These are phyloP conservation scores for Trematomus loennbergii DNA, from an alignment of 2,113 vertebrate species.

Conservation along the genomic window DNA sequence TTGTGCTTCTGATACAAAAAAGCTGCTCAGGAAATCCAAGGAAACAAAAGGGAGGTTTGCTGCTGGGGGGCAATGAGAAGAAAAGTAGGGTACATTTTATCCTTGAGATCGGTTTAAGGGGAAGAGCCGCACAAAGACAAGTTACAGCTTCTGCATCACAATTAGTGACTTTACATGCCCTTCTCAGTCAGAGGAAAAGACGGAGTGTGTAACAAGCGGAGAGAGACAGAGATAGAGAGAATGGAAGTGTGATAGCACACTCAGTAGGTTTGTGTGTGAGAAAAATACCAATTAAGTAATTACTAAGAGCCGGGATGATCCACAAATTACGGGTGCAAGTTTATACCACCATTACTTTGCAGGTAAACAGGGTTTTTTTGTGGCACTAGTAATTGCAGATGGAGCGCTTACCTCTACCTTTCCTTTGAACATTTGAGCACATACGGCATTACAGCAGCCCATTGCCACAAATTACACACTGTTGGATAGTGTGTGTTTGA, in stretches of 20 bases:
- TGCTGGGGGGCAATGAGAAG: slow-evolving; percentile 23
- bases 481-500: neutral
- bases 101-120: slow-evolving; percentile 60
- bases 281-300: slow-evolving; percentile 77
- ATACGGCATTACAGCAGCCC: slow-evolving; percentile 36
- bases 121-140: slow-evolving; percentile 50
- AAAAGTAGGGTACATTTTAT: slow-evolving; percentile 55
- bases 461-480: slow-evolving; percentile 53
- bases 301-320: slow-evolving; percentile 67
- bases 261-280: slow-evolving; percentile 18
- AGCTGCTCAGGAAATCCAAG: slow-evolving; percentile 9
- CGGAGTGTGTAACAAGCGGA: slow-evolving; percentile 9
- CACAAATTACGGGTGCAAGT: slow-evolving; percentile 67
- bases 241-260: slow-evolving; percentile 46
- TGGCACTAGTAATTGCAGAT: slow-evolving; percentile 66
- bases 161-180: slow-evolving; percentile 57
- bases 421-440: slow-evolving; percentile 42
- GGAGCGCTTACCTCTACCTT: slow-evolving; percentile 46
- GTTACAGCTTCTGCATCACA: slow-evolving; percentile 62
- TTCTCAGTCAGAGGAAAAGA: slow-evolving; percentile 41
- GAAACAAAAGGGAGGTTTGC: slow-evolving; percentile 43
- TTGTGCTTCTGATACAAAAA: slow-evolving; percentile 26
- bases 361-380: slow-evolving; percentile 72
- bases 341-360: slow-evolving; percentile 67
- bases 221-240: slow-evolving; percentile 54